phyloP scores from a whole-genome alignment of 2,797 vertebrate genomes.

The Leptoclinus maculatus region DNA sequence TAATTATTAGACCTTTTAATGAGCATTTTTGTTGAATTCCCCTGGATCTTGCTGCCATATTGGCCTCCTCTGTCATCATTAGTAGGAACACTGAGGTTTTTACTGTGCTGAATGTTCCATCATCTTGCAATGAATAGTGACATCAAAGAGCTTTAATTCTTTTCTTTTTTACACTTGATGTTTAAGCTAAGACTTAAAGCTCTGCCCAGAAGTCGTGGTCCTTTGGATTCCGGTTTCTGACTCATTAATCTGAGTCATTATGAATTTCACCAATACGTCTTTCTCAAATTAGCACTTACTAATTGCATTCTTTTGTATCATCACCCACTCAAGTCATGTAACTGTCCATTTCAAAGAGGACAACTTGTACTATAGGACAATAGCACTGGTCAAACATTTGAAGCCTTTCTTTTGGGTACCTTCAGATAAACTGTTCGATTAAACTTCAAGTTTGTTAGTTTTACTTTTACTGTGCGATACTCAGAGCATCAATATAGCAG shows the following conservation, averaged over 20 bases:
- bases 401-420: not conserved
- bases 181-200: slow-evolving; percentile 52
- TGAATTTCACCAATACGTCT: slow-evolving; percentile 5
- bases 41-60: slow-evolving; percentile 86
- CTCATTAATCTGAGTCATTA: slow-evolving; percentile 39
- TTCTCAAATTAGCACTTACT: slow-evolving; percentile 41
- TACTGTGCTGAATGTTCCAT: slow-evolving; percentile 60
- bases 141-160: slow-evolving; percentile 61
- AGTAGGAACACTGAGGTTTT: slow-evolving; percentile 83
- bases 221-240: slow-evolving; percentile 34
- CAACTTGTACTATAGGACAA: not conserved
- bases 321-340: slow-evolving; percentile 16
- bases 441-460: not conserved
- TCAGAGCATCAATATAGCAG: not conserved
- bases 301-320: slow-evolving; percentile 41
- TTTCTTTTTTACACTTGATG: slow-evolving; percentile 31
- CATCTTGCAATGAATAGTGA: slow-evolving; percentile 54
- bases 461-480: not conserved
- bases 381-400: slow-evolving; percentile 15
- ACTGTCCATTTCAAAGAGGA: slow-evolving; percentile 20
- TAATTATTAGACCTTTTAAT: slow-evolving; percentile 99
- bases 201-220: slow-evolving; percentile 36
- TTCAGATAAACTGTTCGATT: slow-evolving; percentile 8
- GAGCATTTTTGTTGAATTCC: slow-evolving; percentile 94
- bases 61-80: slow-evolving; percentile 86